Evolutionary conservation across 1,140 invertebrate species (phyloP), one percentile per base, ranked within the genome.

Genomic region (Diorhabda sublineata): DNA sequence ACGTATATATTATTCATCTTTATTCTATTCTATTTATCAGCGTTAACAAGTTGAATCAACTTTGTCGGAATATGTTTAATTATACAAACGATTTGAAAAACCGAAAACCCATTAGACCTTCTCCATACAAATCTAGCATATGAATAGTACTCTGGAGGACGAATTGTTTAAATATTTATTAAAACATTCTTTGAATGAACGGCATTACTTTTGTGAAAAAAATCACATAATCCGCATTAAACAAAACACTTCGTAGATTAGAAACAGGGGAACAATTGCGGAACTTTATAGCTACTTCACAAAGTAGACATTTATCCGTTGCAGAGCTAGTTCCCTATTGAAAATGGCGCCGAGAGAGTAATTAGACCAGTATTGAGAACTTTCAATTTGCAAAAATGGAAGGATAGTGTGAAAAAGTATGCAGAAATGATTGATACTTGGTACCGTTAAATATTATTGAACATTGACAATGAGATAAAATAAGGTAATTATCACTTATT

Each of bases 201-300:
- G 47, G n/a, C 47, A n/a, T 8, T 52, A 52, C 47, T 52, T 52
- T 52, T 52, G 47, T 52, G 47, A 52, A 52, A 52, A 26, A 52
- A 52, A 52, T 52, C 47, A n/a, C 47, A 52, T 52, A 8, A 6
- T 52, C 47, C 2, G 47, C 47, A 52, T 6, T 52, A 52, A 52
- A 52, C 47, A 52, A 52, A 52, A 52, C 47, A 52, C 47, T 52
- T 52, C n/a, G n/a, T 52, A 6, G 47, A 52, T 52, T 52, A 52
- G 47, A 52, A 52, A 2, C 47, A 52, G n/a, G 47, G 47, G 47
- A 52, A n/a, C 47, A n/a, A 52, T 52, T 52, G 47, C 47, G 47
- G 47, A 52, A 52, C 47, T 8, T 52, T 52, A 52, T 52, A n/a
- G n/a, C 47, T n/a, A n/a, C 47, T 52, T 52, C 6, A 52, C 6